Conservation (phyloP, 2,888 invertebrate species). For the Maniola hyperantus region DNA sequence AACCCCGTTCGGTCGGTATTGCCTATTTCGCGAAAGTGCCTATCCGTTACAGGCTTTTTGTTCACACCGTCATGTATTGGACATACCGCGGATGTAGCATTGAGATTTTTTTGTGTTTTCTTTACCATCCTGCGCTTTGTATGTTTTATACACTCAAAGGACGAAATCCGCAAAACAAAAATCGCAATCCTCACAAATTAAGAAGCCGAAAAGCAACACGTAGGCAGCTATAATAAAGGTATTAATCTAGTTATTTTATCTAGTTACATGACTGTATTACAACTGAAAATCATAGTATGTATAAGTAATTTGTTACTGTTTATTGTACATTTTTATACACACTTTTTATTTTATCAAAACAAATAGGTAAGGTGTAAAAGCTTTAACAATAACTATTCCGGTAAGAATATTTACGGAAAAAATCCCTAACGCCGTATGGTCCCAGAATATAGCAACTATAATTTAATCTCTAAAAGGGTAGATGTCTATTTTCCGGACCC, state of each 20-base stretch:
- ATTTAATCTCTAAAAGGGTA: conserved; percentile 72
- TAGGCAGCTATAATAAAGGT: too few relatives aligned
- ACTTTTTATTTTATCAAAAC: not conserved
- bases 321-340: too few relatives aligned
- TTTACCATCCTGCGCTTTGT: too few relatives aligned
- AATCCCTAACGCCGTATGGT: conserved; percentile 45
- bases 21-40: conserved; percentile 62
- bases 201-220: too few relatives aligned
- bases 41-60: conserved; percentile 50
- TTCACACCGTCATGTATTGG: conserved; percentile 34
- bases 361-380: not conserved
- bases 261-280: too few relatives aligned
- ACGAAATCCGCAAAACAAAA: too few relatives aligned
- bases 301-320: too few relatives aligned
- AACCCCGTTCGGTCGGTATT: conserved; percentile 59
- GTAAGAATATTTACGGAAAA: conserved; percentile 36
- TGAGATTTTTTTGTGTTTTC: not conserved
- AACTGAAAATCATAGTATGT: not conserved
- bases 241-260: too few relatives aligned
- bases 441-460: conserved; percentile 67
- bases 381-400: conserved; percentile 26
- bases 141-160: too few relatives aligned
- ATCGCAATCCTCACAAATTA: too few relatives aligned
- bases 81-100: not conserved
- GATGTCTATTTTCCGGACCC: conserved; percentile 67